Conservation (phyloP, 2,888 invertebrate genomes). For the Patella ulyssiponensis region DNA sequence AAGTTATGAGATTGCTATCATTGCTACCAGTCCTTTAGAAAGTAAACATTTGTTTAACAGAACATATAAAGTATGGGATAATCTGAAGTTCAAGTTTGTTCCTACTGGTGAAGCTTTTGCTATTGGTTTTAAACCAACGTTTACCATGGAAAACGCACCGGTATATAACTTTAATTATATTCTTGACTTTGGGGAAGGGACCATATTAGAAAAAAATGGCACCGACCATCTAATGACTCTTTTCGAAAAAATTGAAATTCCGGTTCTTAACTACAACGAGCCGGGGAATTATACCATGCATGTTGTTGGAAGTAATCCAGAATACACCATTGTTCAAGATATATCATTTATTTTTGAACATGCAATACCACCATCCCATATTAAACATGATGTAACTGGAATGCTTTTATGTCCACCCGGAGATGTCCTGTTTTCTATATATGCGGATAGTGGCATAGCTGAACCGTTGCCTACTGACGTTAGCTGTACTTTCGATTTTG, state of each 20-base stretch:
- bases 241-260: not conserved
- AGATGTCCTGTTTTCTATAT: not conserved
- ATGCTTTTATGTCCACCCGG: not conserved
- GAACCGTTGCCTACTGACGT: not conserved
- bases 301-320: not conserved
- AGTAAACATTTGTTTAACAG: not conserved
- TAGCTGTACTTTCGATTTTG: not conserved
- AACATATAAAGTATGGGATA: not conserved
- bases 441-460: not conserved
- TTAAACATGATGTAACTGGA: not conserved
- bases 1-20: not conserved
- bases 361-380: slow-evolving; percentile 3
- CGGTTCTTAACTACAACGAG: not conserved
- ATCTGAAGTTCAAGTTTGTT: not conserved
- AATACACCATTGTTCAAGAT: not conserved
- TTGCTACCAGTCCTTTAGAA: not conserved
- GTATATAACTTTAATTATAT: not conserved
- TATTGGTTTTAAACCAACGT: not conserved
- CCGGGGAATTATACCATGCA: not conserved
- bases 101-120: not conserved
- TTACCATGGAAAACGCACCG: not conserved
- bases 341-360: not conserved
- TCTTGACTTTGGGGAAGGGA: not conserved
- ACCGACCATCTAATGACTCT: not conserved
- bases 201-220: not conserved